phyloP scores from a whole-genome alignment of 2,113 vertebrate genomes.

The Callorhinus ursinus region DNA sequence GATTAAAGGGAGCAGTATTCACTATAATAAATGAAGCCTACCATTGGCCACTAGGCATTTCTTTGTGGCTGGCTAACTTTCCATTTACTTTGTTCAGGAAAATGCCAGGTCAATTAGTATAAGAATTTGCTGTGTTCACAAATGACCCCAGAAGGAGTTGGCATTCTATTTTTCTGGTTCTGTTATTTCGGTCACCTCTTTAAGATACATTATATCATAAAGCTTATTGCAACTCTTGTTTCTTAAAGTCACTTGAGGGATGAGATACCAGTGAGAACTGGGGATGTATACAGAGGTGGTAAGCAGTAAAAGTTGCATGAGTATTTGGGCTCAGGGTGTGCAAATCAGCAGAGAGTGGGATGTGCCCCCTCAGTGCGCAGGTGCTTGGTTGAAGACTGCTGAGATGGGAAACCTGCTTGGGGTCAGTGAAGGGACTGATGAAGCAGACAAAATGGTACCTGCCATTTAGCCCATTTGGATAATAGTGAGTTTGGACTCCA shows the following conservation, averaged over 20 bases:
- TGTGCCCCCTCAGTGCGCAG: neutral
- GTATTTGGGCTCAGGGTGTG: neutral
- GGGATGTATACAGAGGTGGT: neutral
- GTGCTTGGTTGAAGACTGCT: neutral
- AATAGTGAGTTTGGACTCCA: neutral
- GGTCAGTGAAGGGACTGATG: neutral
- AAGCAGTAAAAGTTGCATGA: neutral
- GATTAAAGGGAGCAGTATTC: constrained; percentile 22
- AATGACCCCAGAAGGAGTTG: neutral
- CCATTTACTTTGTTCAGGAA: neutral
- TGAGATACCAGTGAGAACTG: neutral
- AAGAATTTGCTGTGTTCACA: neutral
- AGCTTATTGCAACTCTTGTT: neutral
- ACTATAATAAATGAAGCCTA: neutral
- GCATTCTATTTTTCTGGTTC: neutral
- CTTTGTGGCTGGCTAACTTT: neutral
- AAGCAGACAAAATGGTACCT: neutral
- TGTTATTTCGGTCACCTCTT: neutral
- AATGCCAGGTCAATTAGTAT: neutral
- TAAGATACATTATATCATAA: neutral
- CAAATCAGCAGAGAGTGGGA: neutral
- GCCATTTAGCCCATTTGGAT: neutral
- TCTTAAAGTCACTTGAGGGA: neutral
- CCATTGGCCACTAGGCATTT: constrained; percentile 37
- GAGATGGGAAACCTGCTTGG: neutral